These are phyloP conservation scores for Scortum barcoo DNA, from an alignment of 2,113 vertebrate genomes.

Conservation along the genomic window DNA sequence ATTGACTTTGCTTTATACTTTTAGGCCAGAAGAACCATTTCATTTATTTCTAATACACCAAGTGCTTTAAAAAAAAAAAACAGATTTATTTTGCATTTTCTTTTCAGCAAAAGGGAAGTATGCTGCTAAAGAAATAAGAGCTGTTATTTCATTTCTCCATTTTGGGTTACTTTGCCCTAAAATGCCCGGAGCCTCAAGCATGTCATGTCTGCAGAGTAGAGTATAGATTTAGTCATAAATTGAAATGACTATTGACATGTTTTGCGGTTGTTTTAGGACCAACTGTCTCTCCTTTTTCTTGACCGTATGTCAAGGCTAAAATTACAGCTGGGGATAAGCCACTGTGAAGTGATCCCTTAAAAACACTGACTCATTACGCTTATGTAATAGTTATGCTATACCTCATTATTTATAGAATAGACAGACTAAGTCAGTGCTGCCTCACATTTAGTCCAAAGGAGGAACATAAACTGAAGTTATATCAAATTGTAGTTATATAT, in stretches of 20 bases:
- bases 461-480: neutral
- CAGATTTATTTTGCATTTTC: too few species aligned
- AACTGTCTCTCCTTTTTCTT: neutral
- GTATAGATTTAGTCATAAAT: constrained; percentile 10
- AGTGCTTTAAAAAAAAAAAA: neutral
- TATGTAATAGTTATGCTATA: neutral
- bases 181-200: neutral
- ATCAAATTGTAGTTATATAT: neutral
- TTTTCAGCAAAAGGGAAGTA: neutral
- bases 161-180: neutral
- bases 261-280: constrained; percentile 4
- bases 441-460: neutral
- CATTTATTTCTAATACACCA: neutral
- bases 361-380: constrained; percentile 27
- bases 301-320: constrained; percentile 17
- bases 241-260: constrained; percentile 17
- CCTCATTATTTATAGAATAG: constrained; percentile 19
- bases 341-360: neutral
- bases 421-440: neutral
- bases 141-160: neutral
- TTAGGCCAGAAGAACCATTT: neutral
- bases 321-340: neutral
- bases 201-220: neutral
- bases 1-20: neutral
- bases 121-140: neutral